These are phyloP conservation scores for Epinephelus coioides DNA, from an alignment of 2,797 vertebrate genomes.

Conservation along the genomic window DNA sequence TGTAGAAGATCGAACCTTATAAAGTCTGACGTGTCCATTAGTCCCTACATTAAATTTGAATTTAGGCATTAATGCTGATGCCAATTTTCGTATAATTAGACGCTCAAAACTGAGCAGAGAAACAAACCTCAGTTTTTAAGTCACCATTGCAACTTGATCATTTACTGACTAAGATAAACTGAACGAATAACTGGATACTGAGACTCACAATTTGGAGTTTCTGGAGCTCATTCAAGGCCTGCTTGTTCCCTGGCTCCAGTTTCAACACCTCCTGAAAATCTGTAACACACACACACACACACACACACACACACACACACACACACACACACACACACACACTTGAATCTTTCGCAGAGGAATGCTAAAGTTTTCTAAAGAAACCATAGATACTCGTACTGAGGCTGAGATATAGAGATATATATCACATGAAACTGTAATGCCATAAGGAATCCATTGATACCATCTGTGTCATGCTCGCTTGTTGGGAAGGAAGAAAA, in stretches of 20 bases:
- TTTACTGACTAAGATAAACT: neutral
- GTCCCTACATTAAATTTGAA: neutral
- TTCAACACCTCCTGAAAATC: slow-evolving; percentile 95
- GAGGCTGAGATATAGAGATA: no score
- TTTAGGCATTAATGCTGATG: neutral
- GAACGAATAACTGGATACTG: neutral
- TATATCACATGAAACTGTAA: no score
- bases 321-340: no score
- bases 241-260: slow-evolving; percentile 97
- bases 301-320: neutral
- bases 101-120: neutral
- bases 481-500: no score
- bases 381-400: no score
- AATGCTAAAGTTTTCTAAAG: no score
- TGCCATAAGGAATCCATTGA: no score
- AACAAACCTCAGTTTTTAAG: neutral
- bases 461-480: no score
- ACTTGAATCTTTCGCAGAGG: no score
- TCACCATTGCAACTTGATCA: neutral
- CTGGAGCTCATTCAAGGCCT: slow-evolving; percentile 92
- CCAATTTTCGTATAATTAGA: neutral
- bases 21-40: neutral
- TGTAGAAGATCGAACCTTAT: neutral
- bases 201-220: slow-evolving; percentile 90
- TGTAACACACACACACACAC: slow-evolving; percentile 73